Percentiles rank a stretch among this genome's conserved stretches.
Conservation (phyloP, 1,140 invertebrate genomes). For the Piezodorus guildinii region DNA sequence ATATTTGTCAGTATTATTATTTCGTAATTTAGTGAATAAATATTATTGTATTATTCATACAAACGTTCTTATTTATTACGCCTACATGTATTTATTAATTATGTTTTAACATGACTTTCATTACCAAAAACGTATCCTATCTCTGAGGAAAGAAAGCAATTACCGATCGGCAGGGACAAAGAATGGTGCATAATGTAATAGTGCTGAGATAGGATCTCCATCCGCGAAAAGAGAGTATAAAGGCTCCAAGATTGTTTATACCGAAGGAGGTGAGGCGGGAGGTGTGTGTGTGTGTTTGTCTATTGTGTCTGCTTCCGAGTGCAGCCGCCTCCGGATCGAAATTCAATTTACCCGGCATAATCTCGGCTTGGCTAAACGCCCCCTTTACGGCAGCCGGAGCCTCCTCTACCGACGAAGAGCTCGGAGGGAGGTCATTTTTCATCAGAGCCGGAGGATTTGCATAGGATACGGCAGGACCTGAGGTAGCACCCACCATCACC, state of each 20-base stretch:
- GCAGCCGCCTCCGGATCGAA: background rate
- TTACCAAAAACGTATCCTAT: too few species aligned
- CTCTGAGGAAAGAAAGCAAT: too few species aligned
- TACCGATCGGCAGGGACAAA: too few species aligned
- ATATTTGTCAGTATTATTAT: too few species aligned
- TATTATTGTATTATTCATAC: too few species aligned
- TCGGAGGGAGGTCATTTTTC: background rate
- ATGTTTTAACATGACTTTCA: too few species aligned
- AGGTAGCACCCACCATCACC: background rate
- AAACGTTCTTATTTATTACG: too few species aligned
- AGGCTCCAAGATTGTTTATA: background rate
- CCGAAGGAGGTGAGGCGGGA: background rate
- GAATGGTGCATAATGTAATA: too few species aligned
- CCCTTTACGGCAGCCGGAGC: background rate
- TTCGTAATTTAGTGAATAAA: too few species aligned
- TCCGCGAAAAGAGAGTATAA: background rate
- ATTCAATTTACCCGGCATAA: conserved; percentile 9
- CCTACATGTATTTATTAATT: too few species aligned
- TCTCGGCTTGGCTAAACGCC: conserved; percentile 8
- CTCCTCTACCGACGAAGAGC: background rate
- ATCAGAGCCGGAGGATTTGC: background rate
- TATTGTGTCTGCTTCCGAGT: background rate
- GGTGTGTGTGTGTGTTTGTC: background rate
- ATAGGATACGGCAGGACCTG: background rate
- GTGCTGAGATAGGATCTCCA: too few species aligned